Evolutionary conservation across 2,113 vertebrate species (phyloP), one percentile per base, ranked within the genome.

Genomic region (Ascaphus truei): DNA sequence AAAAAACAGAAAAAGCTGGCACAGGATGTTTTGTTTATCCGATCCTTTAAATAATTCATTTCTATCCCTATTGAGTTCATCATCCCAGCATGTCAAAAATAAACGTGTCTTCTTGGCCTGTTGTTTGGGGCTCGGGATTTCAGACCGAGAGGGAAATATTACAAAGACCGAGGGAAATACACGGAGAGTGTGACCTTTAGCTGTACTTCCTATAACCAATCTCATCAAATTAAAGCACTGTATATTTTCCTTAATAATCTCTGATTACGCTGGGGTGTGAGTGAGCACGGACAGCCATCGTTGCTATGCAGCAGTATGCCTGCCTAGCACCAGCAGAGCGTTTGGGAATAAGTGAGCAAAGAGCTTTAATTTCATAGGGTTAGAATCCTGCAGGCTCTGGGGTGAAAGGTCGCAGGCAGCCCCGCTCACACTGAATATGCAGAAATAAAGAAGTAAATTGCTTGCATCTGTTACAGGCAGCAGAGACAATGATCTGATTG

Each of bases 291-390:
- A 92, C 89, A 76, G 72, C 85, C 83, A 81, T 90, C 92, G 96
- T 98, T 94, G 94, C 96, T 96, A 98, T 96, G 96, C 94, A 93
- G 94, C 87, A 85, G 93, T 95, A 94, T 88, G 92, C 92, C 93
- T 92, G 93, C 92, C 94, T 93, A 96, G 93, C 88, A 88, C 93
- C 88, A 79, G 91, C 93, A 88, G 84, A 93, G 94, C 95, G 88
- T 94, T 92, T 78, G 96, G 95, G 96, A 96, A 96, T 98, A 99
- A 98, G 96, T 99, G 97, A 99, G 95, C 96, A 98, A 98, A 98
- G 95, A 94, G 94, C 94, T 98, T 98, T 99, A 98, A 99, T 99
- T 98, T 98, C 95, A 98, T 98, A 96, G 95, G 96, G 97, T 99
- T 97, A 98, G 96, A 96, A 98, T 98, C 96, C 96, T 97, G 96